Conservation (phyloP, 2,797 vertebrate genomes). For the Falco berigora region DNA sequence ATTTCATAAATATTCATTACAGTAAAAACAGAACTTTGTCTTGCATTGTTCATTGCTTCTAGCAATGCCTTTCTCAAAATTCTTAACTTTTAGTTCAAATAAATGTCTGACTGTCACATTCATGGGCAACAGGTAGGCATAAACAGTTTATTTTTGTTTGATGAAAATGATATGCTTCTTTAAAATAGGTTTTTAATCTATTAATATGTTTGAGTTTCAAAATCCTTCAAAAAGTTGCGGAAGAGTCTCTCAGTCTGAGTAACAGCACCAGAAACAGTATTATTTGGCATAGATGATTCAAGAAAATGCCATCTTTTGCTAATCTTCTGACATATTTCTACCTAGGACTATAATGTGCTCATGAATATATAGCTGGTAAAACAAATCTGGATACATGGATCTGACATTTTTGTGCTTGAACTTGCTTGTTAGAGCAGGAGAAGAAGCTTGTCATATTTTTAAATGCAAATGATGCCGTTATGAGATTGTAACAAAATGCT, state of each 20-base stretch:
- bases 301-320: background rate
- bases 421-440: background rate
- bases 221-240: background rate
- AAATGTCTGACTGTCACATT: background rate
- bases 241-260: background rate
- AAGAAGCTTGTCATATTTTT: background rate
- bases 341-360: background rate
- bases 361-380: background rate
- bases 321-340: background rate
- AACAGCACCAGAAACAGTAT: background rate
- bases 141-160: background rate
- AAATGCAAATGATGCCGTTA: background rate
- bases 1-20: background rate
- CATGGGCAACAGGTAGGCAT: background rate
- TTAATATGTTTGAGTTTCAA: background rate
- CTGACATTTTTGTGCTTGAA: background rate
- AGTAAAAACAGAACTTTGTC: background rate
- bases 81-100: background rate
- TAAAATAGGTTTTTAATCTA: background rate
- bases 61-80: background rate
- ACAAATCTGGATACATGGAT: background rate
- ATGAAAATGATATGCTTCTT: background rate
- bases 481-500: background rate
- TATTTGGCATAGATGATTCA: background rate
- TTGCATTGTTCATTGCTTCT: background rate